phyloP scores from a whole-genome alignment of 2,113 vertebrate genomes.

The Deroptyus accipitrinus region DNA sequence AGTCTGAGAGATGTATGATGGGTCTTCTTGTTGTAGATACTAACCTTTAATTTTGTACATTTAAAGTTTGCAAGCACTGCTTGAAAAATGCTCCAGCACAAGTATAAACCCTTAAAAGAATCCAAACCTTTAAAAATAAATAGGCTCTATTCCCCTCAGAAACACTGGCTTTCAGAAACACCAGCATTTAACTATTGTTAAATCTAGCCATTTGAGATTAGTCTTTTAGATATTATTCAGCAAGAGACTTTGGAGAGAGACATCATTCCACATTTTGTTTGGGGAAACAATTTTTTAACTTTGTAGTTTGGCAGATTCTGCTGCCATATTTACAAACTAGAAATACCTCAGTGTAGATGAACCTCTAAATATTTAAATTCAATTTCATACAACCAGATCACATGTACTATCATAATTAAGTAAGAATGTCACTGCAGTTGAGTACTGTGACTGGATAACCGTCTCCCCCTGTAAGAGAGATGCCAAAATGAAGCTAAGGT shows the following conservation, averaged over 20 bases:
- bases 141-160: slow-evolving; percentile 1
- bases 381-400: slow-evolving; percentile 71
- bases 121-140: slow-evolving; percentile 51
- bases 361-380: slow-evolving; percentile 77
- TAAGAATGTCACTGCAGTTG: slow-evolving; percentile 66
- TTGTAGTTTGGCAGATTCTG: slow-evolving; percentile 62
- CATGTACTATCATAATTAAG: slow-evolving; percentile 74
- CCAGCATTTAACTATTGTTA: slow-evolving; percentile 31
- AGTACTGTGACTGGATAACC: slow-evolving; percentile 65
- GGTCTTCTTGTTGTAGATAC: neutral
- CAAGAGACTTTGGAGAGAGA: slow-evolving; percentile 35
- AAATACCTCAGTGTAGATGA: slow-evolving; percentile 62
- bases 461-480: slow-evolving; percentile 61
- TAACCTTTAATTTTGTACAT: slow-evolving; percentile 59
- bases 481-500: slow-evolving; percentile 71
- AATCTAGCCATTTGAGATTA: neutral
- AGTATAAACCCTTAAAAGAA: slow-evolving; percentile 25
- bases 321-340: slow-evolving; percentile 62
- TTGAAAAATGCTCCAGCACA: slow-evolving; percentile 32
- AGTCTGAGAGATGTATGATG: neutral
- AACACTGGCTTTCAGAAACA: neutral
- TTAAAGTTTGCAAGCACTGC: slow-evolving; percentile 32
- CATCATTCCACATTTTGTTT: slow-evolving; percentile 35
- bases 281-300: slow-evolving; percentile 59
- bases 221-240: slow-evolving; percentile 25